A percentile compares a stretch with the other conserved stretches of the same genome.
Evolutionary conservation across 2,797 vertebrate genomes (phyloP).

Genomic region (Cottoperca gobio): DNA sequence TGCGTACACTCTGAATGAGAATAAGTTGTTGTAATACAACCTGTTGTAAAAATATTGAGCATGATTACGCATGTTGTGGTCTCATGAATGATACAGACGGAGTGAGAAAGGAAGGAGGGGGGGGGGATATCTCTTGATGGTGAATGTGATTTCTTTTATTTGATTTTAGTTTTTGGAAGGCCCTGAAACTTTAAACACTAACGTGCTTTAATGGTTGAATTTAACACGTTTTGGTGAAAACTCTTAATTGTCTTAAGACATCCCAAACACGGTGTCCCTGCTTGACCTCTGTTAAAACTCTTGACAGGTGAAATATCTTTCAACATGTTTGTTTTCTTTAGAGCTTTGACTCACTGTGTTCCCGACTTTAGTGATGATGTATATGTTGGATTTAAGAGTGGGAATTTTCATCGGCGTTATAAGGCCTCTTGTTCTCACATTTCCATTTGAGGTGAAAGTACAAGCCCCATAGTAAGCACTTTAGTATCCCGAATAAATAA

Average conservation of each 20-base stretch:
- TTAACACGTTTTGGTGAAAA: no score
- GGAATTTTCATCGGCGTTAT: constrained; percentile 56
- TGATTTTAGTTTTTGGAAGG: background rate
- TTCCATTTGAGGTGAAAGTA: constrained; percentile 62
- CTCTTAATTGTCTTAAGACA: no score
- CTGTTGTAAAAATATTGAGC: constrained; percentile 85
- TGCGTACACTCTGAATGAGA: constrained; percentile 83
- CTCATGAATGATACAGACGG: constrained; percentile 72
- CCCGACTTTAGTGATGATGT: constrained; percentile 57
- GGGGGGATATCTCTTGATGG: background rate
- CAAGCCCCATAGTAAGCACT: constrained; percentile 51
- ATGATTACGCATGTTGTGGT: constrained; percentile 81
- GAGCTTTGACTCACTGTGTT: constrained; percentile 57
- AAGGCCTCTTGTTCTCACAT: constrained; percentile 62
- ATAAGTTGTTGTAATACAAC: constrained; percentile 84
- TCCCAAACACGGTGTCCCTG: no score
- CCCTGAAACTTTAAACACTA: no score
- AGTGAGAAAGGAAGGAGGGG: constrained; percentile 12
- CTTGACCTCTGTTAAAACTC: constrained; percentile 22
- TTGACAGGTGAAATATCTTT: constrained; percentile 36
- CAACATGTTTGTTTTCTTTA: constrained; percentile 62
- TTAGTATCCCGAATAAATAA: constrained; percentile 73
- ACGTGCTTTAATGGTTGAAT: no score
- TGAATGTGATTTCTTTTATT: constrained; percentile 32
- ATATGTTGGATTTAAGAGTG: constrained; percentile 45